Evolutionary conservation across 2,797 vertebrate genomes (phyloP).

Genomic region (Gambelia wislizenii): DNA sequence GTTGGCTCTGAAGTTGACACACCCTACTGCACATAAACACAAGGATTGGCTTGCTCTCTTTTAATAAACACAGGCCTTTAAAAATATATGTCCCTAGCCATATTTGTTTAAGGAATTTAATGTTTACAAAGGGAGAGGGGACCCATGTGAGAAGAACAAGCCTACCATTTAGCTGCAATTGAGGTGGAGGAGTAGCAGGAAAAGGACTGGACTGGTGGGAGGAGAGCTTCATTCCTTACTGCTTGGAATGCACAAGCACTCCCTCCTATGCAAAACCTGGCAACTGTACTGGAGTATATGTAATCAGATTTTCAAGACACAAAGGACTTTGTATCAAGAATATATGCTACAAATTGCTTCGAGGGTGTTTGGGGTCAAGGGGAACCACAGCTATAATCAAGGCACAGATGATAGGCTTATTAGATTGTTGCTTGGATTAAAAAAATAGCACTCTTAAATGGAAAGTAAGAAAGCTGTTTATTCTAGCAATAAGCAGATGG

Average conservation of each 20-base stretch:
- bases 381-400: constrained; percentile 8
- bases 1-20: constrained; percentile 64
- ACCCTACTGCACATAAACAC: constrained; percentile 68
- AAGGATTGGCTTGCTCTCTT: constrained; percentile 66
- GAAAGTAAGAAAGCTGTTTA: not conserved
- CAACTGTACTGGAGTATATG: not conserved
- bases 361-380: not conserved
- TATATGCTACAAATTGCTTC: not conserved
- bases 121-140: constrained; percentile 64
- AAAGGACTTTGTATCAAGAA: not conserved
- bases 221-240: constrained; percentile 17
- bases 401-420: not conserved
- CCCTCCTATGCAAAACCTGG: not conserved
- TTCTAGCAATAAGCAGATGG: not conserved
- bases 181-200: constrained; percentile 28
- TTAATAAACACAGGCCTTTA: constrained; percentile 68
- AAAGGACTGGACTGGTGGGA: constrained; percentile 2
- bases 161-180: constrained; percentile 39
- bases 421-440: constrained; percentile 1
- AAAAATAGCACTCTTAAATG: not conserved
- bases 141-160: constrained; percentile 63
- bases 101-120: constrained; percentile 70
- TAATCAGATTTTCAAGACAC: not conserved
- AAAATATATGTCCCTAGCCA: constrained; percentile 53
- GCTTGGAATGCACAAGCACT: not conserved